Conservation (phyloP, 1,140 invertebrate genomes). For the Lasaia peninsularis region DNA sequence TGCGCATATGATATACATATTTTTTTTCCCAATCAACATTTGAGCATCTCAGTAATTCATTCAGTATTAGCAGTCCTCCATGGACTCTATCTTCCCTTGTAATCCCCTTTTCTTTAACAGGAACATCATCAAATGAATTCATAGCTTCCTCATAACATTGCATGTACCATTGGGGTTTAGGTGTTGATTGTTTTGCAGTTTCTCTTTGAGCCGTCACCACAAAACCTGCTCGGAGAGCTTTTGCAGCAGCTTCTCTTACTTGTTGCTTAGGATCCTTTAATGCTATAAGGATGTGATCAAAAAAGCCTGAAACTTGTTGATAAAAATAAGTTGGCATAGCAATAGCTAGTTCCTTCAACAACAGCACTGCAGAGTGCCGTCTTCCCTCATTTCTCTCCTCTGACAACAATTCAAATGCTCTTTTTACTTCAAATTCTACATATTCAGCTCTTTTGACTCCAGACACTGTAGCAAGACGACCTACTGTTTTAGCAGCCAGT, state of each 20-base stretch:
- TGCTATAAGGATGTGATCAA: conserved; percentile 96
- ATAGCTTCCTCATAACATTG: conserved; percentile 94
- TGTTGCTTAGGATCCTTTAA: conserved; percentile 94
- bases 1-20: conserved; percentile 84
- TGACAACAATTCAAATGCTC: conserved; percentile 95
- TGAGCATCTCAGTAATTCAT: conserved; percentile 95
- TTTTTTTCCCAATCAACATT: conserved; percentile 93
- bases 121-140: conserved; percentile 86
- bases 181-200: conserved; percentile 91
- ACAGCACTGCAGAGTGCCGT: conserved; percentile 93
- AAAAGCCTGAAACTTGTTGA: conserved; percentile 97
- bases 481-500: conserved; percentile 95
- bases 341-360: conserved; percentile 95
- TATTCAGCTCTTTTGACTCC: conserved; percentile 96
- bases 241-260: conserved; percentile 94
- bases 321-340: conserved; percentile 99
- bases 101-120: conserved; percentile 85
- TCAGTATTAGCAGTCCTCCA: conserved; percentile 94
- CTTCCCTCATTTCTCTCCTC: conserved; percentile 93
- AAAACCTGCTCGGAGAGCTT: conserved; percentile 94
- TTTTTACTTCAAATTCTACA: conserved; percentile 95
- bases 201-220: conserved; percentile 97
- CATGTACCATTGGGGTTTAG: conserved; percentile 93
- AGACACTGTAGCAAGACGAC: conserved; percentile 92
- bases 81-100: conserved; percentile 94